Evolutionary conservation across 2,888 invertebrate species (phyloP), one percentile per base, ranked within the genome.

Genomic region (Drosophila kambysellisi): DNA sequence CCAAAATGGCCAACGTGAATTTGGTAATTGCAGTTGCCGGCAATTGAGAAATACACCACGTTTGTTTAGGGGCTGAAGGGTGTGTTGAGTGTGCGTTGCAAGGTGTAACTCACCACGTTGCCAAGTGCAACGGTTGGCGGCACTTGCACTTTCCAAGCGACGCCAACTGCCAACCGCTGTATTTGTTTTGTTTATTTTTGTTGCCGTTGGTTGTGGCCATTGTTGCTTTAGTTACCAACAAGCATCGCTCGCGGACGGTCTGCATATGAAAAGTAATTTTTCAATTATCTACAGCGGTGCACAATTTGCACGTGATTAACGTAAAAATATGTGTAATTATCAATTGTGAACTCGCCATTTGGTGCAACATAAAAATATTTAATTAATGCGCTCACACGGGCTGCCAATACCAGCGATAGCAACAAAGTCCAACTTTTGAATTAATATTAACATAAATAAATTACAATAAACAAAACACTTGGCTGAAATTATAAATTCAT

Each of bases 191-290:
- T 70, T 64, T 72, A 48, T 78, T 69, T 69, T 71, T 69, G 74
- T 68, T 83, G 64, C 63, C 63, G 79, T 79, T 74, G 79, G 78
- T 78, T 71, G 76, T 75, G 80, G 80, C 66, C 73, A 74, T 57
- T 81, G 88, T 85, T 85, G 89, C 89, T 83, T 89, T 85, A 85
- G 85, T 89, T 73, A 89, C 85, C 83, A 74, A 70, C 77, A 81
- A 83, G 66, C 84, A 70, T 62, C 78, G 70, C 48, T 61, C 41
- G 51, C 51, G 62, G n/a, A 30, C 54, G 67, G 76, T 58, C 70
- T 53, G 46, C 70, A 64, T 53, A 76, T 74, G 67, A 81, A 81
- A 79, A 68, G 79, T 70, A 70, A 64, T 79, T 73, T 79, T 73
- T 60, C 39, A 82, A 79, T 79, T 70, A 79, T 74, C 74, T 59